Evolutionary conservation across 2,888 invertebrate species (phyloP).

Genomic region (Orchestes rusci): DNA sequence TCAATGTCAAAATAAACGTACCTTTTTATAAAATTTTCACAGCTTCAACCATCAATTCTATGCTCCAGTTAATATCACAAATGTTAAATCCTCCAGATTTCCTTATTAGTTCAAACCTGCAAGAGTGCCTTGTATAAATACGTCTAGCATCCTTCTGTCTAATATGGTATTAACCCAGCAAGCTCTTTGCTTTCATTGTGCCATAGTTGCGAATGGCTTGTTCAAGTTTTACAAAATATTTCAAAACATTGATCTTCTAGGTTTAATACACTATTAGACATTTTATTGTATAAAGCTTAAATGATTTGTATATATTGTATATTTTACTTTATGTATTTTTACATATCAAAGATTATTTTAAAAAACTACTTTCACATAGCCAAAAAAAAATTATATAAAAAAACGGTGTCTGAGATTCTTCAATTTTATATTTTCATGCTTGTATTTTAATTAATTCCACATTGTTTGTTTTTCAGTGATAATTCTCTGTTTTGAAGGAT

Average conservation of each 20-base stretch:
- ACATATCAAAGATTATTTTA: conserved; percentile 34
- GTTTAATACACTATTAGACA: conserved; percentile 12
- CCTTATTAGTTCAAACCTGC: conserved; percentile 18
- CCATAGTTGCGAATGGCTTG: background rate
- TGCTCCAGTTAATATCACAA: too few species aligned
- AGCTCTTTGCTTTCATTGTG: too few species aligned
- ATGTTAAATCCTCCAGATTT: too few species aligned
- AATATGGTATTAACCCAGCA: conserved; percentile 8
- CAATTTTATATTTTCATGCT: too few species aligned
- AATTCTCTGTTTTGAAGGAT: too few species aligned
- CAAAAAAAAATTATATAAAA: conserved; percentile 23
- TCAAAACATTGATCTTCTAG: background rate
- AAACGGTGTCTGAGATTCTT: too few species aligned
- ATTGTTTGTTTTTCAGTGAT: too few species aligned
- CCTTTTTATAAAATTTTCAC: too few species aligned
- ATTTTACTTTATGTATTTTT: conserved; percentile 34
- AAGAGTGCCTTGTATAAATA: conserved; percentile 23
- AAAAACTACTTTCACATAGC: conserved; percentile 34
- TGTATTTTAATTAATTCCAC: too few species aligned
- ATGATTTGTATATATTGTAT: conserved; percentile 33
- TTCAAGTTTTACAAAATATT: background rate
- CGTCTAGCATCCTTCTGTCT: conserved; percentile 7
- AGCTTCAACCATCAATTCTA: too few species aligned
- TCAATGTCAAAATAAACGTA: too few species aligned
- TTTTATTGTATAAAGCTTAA: conserved; percentile 20